Evolutionary conservation across 2,113 vertebrate genomes (phyloP), one percentile per base, ranked within the genome.

Genomic region (human): DNA sequence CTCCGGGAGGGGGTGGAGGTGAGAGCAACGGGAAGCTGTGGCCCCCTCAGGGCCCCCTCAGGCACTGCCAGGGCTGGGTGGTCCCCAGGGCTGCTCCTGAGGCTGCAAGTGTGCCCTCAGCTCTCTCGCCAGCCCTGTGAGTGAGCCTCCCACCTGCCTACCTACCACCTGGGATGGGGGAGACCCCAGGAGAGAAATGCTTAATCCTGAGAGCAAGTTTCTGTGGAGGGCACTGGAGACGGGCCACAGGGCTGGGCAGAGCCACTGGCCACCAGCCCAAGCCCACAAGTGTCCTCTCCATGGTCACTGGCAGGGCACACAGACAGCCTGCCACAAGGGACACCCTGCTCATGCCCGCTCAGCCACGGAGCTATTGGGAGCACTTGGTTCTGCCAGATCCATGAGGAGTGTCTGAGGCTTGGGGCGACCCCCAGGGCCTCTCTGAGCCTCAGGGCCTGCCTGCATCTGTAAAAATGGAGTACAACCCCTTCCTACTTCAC

Each of bases 271-370:
- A 70, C 61, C 50, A 40, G 94, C 89, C 55, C 0, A 3, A 86
- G 84, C 84, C 64, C 89, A 80, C 95, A 97, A 95, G 96, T 98
- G 84, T 97, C 84, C 96, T 79, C 48, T 64, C 57, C 3, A 30
- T 4, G 32, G 84, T 91, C 87, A 79, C 68, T 14, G n/a, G 84
- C 32, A 8, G 80, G 75, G 95, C 90, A 66, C 55, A 40, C 82
- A 73, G 96, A 93, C 90, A 93, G 93, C 75, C 72, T 50, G 78
- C 59, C 4, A 16, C 79, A 11, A 50, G 87, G 72, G 87, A 61
- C 73, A 70, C 16, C 32, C 70, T 68, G 9, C 55, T 89, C 43
- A 10, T 11, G 59, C 55, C 84, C 78, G 86, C 48, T 91, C 80
- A 75, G 61, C 86, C 55, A 12, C 83, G 0, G 45, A 48, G 55